These are phyloP conservation scores for silkworm (Bombyx mori) DNA, from an alignment of 1,140 invertebrate genomes.

Conservation along the genomic window DNA sequence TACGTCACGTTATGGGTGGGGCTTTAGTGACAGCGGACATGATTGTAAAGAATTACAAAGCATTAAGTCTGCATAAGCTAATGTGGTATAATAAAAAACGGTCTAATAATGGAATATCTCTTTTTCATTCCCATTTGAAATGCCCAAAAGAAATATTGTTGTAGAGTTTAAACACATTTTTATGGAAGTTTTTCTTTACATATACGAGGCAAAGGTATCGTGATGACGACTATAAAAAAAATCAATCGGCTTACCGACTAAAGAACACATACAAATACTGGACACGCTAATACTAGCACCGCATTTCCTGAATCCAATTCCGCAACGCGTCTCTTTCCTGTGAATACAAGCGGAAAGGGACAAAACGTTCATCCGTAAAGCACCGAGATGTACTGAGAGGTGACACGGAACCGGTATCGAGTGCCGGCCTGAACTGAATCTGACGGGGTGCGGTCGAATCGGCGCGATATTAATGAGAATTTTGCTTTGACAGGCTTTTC, in stretches of 20 bases:
- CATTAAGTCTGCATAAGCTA: too few relatives aligned
- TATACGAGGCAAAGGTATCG: too few relatives aligned
- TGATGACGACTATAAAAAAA: too few relatives aligned
- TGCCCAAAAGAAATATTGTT: too few relatives aligned
- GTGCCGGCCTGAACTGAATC: conserved; percentile 15
- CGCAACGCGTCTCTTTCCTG: neutral
- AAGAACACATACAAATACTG: neutral
- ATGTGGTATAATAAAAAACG: too few relatives aligned
- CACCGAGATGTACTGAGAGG: conserved; percentile 8
- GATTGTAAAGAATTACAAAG: neutral
- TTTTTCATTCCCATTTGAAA: too few relatives aligned
- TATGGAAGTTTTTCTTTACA: too few relatives aligned
- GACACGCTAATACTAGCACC: neutral
- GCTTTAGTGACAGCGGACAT: conserved; percentile 1
- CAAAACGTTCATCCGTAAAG: conserved; percentile 8
- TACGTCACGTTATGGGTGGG: conserved; percentile 10
- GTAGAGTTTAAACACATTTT: too few relatives aligned
- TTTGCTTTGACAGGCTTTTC: neutral
- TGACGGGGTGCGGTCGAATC: conserved; percentile 19
- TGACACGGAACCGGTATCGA: conserved; percentile 17
- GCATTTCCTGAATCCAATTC: neutral
- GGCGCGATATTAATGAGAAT: conserved; percentile 13
- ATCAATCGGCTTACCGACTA: too few relatives aligned
- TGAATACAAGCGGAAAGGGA: conserved; percentile 6
- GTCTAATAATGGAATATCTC: too few relatives aligned